Base-by-base conservation (phyloP, 2,113 vertebrate species). In the Odocoileus virginianus region DNA sequence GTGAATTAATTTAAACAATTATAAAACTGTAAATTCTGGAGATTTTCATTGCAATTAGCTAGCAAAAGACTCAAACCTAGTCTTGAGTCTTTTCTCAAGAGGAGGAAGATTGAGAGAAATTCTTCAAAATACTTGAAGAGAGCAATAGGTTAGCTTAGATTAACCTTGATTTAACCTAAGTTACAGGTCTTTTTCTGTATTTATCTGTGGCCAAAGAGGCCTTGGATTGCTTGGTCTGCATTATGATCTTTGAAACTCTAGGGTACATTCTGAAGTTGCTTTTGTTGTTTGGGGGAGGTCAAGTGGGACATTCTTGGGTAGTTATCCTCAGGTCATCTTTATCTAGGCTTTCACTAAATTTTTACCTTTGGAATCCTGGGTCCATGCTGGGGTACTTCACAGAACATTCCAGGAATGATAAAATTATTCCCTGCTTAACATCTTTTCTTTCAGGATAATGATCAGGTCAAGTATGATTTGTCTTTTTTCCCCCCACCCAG, bases 391-490 rank as follows among this genome's bases (percentile, higher is more conserved):
- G 33, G 55, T 93, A 78, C 84, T 94, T 97, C 76, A 88, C 33
- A 71, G 55, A 97, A 89, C 52, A 33, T 97, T 97, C 83, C 52
- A 52, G 33, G 54, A 89, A 81, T 96, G 47, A 95, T 55, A 89
- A 83, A 81, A 88, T 87, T 89, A 50, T 81, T 95, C 54, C 85
- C 55, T 88, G 74, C 82, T 33, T 98, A 95, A 96, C 92, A 81
- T 96, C 86, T 97, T 94, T 97, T 93, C 92, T 98, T 97, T 96
- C 89, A 95, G 94, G 33, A 92, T 96, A 95, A 96, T 94, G 64
- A 94, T 98, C 74, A 96, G 82, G 84, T 95, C 92, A 94, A 97
- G 87, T 97, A 96, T 97, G 94, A 97, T 95, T 97, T 98, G 87
- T 97, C 58, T 96, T 96, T 97, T 96, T 83, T 43, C 40, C 58